Conservation (phyloP, 2,797 vertebrate genomes). For the Argentina silus region DNA sequence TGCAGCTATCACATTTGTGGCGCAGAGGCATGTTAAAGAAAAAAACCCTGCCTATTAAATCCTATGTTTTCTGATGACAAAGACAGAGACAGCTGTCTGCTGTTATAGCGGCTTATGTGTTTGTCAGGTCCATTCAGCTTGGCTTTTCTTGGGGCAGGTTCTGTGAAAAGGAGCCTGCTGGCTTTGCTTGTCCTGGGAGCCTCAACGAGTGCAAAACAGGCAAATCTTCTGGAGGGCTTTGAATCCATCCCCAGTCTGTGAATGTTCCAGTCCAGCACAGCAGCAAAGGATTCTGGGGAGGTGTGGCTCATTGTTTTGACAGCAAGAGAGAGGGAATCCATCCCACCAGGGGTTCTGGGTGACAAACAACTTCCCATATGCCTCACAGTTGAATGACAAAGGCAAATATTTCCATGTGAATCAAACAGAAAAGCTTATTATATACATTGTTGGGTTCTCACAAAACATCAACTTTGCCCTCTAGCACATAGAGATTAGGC, state of each 20-base stretch:
- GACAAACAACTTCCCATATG: conserved; percentile 13
- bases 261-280: not conserved
- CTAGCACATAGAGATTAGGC: not conserved
- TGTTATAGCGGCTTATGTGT: conserved; percentile 59
- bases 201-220: conserved; percentile 9
- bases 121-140: conserved; percentile 61
- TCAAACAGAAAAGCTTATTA: not conserved
- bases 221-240: conserved; percentile 38
- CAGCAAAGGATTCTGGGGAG: not conserved
- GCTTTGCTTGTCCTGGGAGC: conserved; percentile 56
- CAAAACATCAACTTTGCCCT: not conserved
- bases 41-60: conserved; percentile 59
- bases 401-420: conserved; percentile 1
- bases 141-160: conserved; percentile 52
- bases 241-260: conserved; percentile 2
- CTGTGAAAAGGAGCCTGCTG: conserved; percentile 54
- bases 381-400: conserved; percentile 2
- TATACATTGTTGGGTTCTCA: not conserved
- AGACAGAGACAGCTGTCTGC: conserved; percentile 73
- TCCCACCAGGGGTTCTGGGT: not conserved
- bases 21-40: no score
- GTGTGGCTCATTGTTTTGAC: conserved; percentile 13
- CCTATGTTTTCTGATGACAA: conserved; percentile 54
- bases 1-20: no score
- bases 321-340: not conserved